These are phyloP conservation scores for Harlomillsia oculata DNA, from an alignment of 1,140 invertebrate genomes.

Conservation along the genomic window DNA sequence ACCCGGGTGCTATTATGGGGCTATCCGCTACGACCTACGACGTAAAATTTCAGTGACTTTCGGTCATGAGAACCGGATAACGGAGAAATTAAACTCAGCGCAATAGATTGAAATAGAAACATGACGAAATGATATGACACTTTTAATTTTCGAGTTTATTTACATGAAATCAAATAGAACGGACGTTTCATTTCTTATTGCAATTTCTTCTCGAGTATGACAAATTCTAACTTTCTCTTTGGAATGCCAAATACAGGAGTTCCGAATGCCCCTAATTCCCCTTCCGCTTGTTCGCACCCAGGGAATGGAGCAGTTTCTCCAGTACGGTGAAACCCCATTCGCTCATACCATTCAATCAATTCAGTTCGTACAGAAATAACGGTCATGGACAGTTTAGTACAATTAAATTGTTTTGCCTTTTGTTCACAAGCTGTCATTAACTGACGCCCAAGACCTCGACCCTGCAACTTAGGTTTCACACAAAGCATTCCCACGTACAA, in stretches of 20 bases:
- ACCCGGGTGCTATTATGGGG: too few relatives aligned
- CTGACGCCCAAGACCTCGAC: conserved; percentile 5
- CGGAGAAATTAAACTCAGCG: too few relatives aligned
- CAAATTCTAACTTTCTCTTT: conserved; percentile 1
- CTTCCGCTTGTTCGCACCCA: too few relatives aligned
- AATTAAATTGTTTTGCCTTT: not conserved
- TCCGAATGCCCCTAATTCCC: too few relatives aligned
- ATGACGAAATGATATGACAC: too few relatives aligned
- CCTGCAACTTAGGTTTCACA: conserved; percentile 2
- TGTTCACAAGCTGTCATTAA: conserved; percentile 11
- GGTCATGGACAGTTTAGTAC: not conserved
- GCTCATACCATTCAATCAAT: conserved; percentile 15
- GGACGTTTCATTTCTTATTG: too few relatives aligned
- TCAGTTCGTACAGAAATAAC: conserved; percentile 9
- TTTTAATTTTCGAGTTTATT: too few relatives aligned
- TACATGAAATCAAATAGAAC: too few relatives aligned
- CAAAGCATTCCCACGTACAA: conserved; percentile 7
- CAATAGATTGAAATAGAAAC: too few relatives aligned
- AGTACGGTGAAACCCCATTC: not conserved
- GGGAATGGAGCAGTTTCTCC: not conserved
- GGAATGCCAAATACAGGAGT: not conserved
- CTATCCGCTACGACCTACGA: too few relatives aligned
- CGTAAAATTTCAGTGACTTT: too few relatives aligned
- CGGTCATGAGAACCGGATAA: too few relatives aligned
- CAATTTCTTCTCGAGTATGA: not conserved